Evolutionary conservation across 2,888 invertebrate species (phyloP), one percentile per base, ranked within the genome.

Genomic region (Acanthosepion esculentum): DNA sequence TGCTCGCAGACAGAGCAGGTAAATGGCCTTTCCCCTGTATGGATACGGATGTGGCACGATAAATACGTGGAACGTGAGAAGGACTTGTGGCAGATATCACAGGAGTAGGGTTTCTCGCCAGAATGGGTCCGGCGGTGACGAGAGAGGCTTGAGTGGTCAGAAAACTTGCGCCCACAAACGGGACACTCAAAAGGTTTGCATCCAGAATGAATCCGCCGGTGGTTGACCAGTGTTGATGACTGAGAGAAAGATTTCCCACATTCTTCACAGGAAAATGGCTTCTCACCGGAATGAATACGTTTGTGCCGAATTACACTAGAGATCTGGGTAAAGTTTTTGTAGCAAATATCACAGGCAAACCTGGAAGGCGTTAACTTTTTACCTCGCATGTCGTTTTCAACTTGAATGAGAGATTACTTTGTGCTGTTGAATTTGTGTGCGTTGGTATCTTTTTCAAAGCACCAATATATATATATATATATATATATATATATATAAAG

Each of bases 211-310:
- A 53, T 93, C n/a, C 93, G 93, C 20, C 53, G 93, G 20, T 93
- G 93, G 93, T 93, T 93, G 93, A 93, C 93, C n/a, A 93, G 93
- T 41, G 93, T 93, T n/a, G 93, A 93, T n/a, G 93, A 93, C 93
- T 93, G 93, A n/a, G 93, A 93, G 48, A 93, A 93, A 93, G 93
- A 48, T 33, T 93, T 93, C 33, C 53, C 53, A 15, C 93, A 93
- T 29, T 53, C 53, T 93, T 93, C 93, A 50, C 93, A 93, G 15
- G 48, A 53, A 33, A 93, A 93, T 10, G 93, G 93, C 53, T 93
- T 93, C n/a, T 93, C 93, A 50, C 93, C 93, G 29, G 93, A 93
- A 53, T 93, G 93, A n/a, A 93, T 93, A 18, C 93, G 93, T 26
- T 93, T 93, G 93, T 93, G 93, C n/a, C 93, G 93, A 29, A 93